These are phyloP conservation scores for Calameuta idolon DNA, from an alignment of 2,888 invertebrate species.

Conservation along the genomic window DNA sequence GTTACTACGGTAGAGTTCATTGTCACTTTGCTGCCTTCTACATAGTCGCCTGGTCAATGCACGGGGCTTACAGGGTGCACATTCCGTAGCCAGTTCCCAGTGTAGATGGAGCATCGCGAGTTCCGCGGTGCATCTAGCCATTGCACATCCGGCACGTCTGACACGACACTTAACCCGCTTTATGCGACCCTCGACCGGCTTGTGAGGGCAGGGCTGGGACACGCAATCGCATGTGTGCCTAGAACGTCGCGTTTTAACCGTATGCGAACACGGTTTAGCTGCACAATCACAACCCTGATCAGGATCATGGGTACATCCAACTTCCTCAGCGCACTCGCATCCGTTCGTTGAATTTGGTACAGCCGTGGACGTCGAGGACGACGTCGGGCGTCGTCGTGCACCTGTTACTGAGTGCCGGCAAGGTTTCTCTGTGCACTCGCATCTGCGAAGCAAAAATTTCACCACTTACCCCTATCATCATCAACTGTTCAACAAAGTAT, in stretches of 20 bases:
- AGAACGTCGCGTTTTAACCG: constrained; percentile 48
- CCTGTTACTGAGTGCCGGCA: constrained; percentile 51
- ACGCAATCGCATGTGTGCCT: constrained; percentile 5
- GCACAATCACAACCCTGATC: constrained; percentile 45
- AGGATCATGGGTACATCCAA: constrained; percentile 32
- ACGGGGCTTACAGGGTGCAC: constrained; percentile 70
- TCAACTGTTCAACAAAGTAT: background rate
- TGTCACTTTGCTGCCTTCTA: constrained; percentile 79
- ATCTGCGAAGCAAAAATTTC: constrained; percentile 39
- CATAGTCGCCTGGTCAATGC: constrained; percentile 80
- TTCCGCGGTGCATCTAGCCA: constrained; percentile 63
- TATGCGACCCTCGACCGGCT: constrained; percentile 57
- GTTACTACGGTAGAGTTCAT: constrained; percentile 87
- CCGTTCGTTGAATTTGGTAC: constrained; percentile 24
- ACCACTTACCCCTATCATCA: background rate
- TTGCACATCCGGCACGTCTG: constrained; percentile 60
- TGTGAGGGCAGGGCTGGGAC: constrained; percentile 44
- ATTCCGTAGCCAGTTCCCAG: constrained; percentile 71
- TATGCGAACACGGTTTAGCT: constrained; percentile 55
- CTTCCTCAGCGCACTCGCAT: constrained; percentile 49
- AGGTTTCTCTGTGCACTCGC: constrained; percentile 56
- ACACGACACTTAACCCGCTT: constrained; percentile 62
- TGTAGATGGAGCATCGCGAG: constrained; percentile 67
- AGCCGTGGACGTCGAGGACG: constrained; percentile 33
- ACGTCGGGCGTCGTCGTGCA: constrained; percentile 44